phyloP scores from a whole-genome alignment of 2,888 invertebrate genomes.

The Euzophera pinguis region DNA sequence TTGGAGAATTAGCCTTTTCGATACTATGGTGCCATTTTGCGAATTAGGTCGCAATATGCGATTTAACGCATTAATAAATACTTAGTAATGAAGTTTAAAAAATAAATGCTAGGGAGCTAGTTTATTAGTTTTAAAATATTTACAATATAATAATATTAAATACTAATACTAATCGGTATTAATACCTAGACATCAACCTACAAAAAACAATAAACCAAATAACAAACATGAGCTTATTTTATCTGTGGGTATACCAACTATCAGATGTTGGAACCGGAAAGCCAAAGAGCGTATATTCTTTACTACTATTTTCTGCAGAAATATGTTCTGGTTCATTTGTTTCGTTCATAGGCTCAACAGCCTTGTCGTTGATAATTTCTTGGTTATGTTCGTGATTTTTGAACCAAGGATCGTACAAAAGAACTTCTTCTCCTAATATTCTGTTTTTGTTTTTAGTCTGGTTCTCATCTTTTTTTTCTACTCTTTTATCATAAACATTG shows the following conservation, averaged over 20 bases:
- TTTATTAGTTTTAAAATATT: too few species aligned
- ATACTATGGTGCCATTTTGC: too few species aligned
- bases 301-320: conserved; percentile 9
- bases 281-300: conserved; percentile 30
- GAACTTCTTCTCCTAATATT: conserved; percentile 20
- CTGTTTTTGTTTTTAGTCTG: conserved; percentile 10
- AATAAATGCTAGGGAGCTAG: too few species aligned
- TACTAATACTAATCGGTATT: too few species aligned
- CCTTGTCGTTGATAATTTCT: conserved; percentile 19
- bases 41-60: too few species aligned
- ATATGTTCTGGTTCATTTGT: conserved; percentile 9
- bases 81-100: too few species aligned
- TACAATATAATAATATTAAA: too few species aligned
- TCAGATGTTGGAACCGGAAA: conserved; percentile 30
- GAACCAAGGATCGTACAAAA: conserved; percentile 24
- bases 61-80: too few species aligned
- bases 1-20: too few species aligned
- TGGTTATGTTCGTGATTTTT: conserved; percentile 22
- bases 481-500: conserved; percentile 23
- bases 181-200: too few species aligned
- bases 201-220: too few species aligned
- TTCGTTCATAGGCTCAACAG: neutral
- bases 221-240: neutral
- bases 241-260: conserved; percentile 24
- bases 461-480: conserved; percentile 4